These are phyloP conservation scores for Sceloporus undulatus DNA, from an alignment of 2,113 vertebrate genomes.

Conservation along the genomic window DNA sequence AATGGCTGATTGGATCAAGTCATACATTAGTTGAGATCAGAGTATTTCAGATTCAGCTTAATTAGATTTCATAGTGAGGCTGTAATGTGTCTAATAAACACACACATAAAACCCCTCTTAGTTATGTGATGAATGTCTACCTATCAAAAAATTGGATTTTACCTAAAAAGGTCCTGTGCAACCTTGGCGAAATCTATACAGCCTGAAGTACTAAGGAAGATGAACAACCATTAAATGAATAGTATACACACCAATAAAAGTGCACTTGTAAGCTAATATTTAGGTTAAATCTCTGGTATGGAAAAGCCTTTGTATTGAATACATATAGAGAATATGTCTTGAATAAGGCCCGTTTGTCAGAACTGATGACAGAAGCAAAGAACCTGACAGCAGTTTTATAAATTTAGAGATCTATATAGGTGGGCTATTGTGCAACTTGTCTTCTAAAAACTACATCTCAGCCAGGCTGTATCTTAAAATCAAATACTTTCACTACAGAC, in stretches of 20 bases:
- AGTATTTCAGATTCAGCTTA: conserved; percentile 4
- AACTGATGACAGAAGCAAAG: background rate
- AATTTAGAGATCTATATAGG: background rate
- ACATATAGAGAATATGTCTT: background rate
- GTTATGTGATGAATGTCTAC: conserved; percentile 1
- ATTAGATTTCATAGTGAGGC: conserved; percentile 14
- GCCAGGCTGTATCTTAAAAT: background rate
- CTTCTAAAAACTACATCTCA: background rate
- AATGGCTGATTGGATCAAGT: conserved; percentile 14
- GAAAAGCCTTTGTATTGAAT: background rate
- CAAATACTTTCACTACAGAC: background rate
- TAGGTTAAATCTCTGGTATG: background rate
- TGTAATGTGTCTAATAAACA: too few relatives aligned
- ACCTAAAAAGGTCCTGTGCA: background rate
- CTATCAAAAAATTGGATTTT: conserved; percentile 23
- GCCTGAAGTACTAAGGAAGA: conserved; percentile 11
- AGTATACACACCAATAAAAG: conserved; percentile 1
- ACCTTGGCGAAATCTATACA: conserved; percentile 10
- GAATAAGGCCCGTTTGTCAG: background rate
- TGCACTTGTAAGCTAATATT: background rate
- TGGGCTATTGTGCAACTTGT: background rate
- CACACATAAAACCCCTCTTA: background rate
- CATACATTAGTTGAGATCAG: conserved; percentile 23
- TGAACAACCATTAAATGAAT: conserved; percentile 15
- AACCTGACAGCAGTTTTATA: background rate